Conservation (phyloP, 2,888 invertebrate species). For the Galerucella nymphaeae region DNA sequence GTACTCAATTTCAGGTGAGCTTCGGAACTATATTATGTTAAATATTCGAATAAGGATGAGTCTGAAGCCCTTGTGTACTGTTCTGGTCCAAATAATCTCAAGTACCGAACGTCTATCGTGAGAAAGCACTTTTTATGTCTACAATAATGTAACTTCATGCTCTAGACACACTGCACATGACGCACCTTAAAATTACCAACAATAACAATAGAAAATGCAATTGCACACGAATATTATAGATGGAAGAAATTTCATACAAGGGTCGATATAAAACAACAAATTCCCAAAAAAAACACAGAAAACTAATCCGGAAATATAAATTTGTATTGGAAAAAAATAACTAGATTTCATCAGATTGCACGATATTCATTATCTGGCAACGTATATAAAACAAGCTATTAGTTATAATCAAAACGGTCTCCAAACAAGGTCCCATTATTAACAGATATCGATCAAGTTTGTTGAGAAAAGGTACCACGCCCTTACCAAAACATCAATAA, state of each 20-base stretch:
- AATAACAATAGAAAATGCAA: conserved; percentile 17
- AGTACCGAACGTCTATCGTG: conserved; percentile 23
- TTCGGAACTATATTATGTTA: not conserved
- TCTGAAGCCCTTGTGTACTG: conserved; percentile 28
- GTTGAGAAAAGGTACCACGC: conserved; percentile 19
- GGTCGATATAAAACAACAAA: not conserved
- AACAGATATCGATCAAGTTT: conserved; percentile 22
- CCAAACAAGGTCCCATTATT: conserved; percentile 28
- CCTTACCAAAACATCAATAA: conserved; percentile 25
- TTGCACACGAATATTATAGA: conserved; percentile 3
- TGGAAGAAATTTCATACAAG: not conserved
- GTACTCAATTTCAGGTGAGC: not conserved
- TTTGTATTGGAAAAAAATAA: too few relatives aligned
- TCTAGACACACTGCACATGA: conserved; percentile 19
- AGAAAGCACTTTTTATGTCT: conserved; percentile 30
- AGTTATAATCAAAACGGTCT: conserved; percentile 19
- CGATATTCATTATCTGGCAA: conserved; percentile 7
- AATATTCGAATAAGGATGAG: conserved; percentile 12
- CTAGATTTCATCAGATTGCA: not conserved
- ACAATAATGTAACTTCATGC: conserved; percentile 10
- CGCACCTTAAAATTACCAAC: conserved; percentile 12
- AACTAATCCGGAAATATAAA: too few relatives aligned
- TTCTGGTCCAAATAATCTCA: conserved; percentile 26
- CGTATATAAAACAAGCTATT: conserved; percentile 15
- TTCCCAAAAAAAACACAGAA: too few relatives aligned